A percentile compares a stretch with the other conserved stretches of the same genome.
phyloP scores from a whole-genome alignment of 2,888 invertebrate species.

The Lasioglossum pauxillum region DNA sequence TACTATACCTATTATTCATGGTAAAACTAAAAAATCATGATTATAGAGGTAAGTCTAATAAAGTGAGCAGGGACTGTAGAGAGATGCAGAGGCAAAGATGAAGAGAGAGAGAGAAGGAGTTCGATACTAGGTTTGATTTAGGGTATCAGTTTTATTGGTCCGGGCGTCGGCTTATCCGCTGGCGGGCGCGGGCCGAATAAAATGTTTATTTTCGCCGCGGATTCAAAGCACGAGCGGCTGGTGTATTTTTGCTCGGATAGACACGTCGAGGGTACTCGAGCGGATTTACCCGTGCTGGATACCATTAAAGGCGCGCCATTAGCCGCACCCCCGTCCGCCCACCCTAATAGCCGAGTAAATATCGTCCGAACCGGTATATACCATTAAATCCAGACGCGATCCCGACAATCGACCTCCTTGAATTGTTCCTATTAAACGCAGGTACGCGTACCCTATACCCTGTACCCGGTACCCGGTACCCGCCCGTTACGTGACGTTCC shows the following conservation, averaged over 20 bases:
- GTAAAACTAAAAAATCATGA: too few species aligned
- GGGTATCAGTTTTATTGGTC: slow-evolving; percentile 54
- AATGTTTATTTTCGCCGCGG: slow-evolving; percentile 62
- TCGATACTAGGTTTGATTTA: slow-evolving; percentile 57
- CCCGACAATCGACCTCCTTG: slow-evolving; percentile 54
- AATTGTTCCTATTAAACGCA: slow-evolving; percentile 62
- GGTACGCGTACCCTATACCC: slow-evolving; percentile 15
- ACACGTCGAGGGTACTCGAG: slow-evolving; percentile 57
- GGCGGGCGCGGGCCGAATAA: slow-evolving; percentile 34
- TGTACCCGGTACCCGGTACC: background rate
- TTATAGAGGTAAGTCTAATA: too few species aligned
- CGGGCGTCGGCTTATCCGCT: slow-evolving; percentile 45
- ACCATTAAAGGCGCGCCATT: slow-evolving; percentile 66
- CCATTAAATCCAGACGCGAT: slow-evolving; percentile 66
- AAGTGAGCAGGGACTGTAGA: too few species aligned
- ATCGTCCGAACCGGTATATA: slow-evolving; percentile 52
- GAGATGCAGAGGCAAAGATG: background rate
- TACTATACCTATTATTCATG: too few species aligned
- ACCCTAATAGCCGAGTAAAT: slow-evolving; percentile 63
- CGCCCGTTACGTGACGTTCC: background rate
- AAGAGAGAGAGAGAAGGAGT: background rate
- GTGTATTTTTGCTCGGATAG: slow-evolving; percentile 58
- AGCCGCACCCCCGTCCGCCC: slow-evolving; percentile 36
- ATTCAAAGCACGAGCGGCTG: slow-evolving; percentile 59
- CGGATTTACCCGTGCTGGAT: slow-evolving; percentile 59